A percentile compares a stretch with the other conserved stretches of the same genome.
These are phyloP conservation scores for Grapholita molesta DNA, from an alignment of 1,140 invertebrate genomes.

Conservation along the genomic window DNA sequence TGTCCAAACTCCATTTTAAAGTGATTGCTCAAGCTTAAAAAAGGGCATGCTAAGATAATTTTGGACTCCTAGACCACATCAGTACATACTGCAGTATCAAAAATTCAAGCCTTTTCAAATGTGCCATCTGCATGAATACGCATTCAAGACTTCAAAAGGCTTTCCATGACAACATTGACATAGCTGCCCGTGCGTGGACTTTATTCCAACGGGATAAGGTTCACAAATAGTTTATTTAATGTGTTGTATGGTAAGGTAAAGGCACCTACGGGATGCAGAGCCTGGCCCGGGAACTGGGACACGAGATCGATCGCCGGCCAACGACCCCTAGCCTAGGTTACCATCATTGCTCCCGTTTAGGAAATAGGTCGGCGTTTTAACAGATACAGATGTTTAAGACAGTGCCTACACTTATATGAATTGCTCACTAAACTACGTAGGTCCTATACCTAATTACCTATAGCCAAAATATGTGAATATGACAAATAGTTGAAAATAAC, in stretches of 20 bases:
- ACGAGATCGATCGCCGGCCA: conserved; percentile 32
- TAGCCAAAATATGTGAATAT: too few relatives aligned
- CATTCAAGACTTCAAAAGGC: not conserved
- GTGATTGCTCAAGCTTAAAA: too few relatives aligned
- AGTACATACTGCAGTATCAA: not conserved
- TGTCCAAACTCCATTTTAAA: too few relatives aligned
- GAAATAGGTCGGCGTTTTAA: not conserved
- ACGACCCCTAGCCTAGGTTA: not conserved
- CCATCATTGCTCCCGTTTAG: not conserved
- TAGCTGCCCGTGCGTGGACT: too few relatives aligned
- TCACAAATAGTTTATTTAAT: not conserved
- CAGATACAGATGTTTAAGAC: not conserved
- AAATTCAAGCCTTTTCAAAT: not conserved
- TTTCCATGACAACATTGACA: too few relatives aligned
- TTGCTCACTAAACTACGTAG: too few relatives aligned
- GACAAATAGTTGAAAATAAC: too few relatives aligned
- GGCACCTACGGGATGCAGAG: conserved; percentile 1
- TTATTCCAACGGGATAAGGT: not conserved
- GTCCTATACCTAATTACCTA: too few relatives aligned
- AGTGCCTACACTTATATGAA: too few relatives aligned
- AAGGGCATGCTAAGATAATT: too few relatives aligned
- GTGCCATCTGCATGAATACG: not conserved
- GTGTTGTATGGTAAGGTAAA: not conserved
- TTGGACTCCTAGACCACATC: too few relatives aligned
- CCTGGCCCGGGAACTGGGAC: conserved; percentile 31